Evolutionary conservation across 2,113 vertebrate genomes (phyloP), one percentile per base, ranked within the genome.

Genomic region (Bubo blakistoni): DNA sequence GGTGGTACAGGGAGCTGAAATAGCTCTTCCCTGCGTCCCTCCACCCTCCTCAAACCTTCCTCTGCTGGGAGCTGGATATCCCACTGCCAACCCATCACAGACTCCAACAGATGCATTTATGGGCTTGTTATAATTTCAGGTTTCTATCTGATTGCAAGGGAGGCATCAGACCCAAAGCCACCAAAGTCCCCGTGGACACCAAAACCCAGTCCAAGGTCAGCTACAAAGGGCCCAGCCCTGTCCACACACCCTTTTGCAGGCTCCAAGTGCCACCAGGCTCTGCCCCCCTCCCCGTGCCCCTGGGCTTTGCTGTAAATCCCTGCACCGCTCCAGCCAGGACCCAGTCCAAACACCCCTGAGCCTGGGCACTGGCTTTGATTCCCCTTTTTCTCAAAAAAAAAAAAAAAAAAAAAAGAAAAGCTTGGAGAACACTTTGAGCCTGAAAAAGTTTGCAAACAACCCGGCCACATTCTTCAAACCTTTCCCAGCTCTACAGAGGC

Each of bases 1-100:
- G 93, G 90, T 82, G 93, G 87, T 84, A 86, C 61, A 55, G 20
- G 83, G 58, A 94, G 80, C 93, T 34, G 59, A 93, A 94, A 94
- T 81, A 95, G 80, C 92, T 95, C 85, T 91, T 86, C 65, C 74
- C 40, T 67, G 13, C 30, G 32, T 77, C 83, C 51, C 55, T 92
- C 67, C 69, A 55, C 47, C 25, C 40, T 92, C 69, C 63, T 92
- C 63, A 76, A 81, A 51, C 67, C 57, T 46, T 59, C 61, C 65
- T 66, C 17, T 2, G 44, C 55, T 86, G 74, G 69, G 59, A 81
- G 32, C 58, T 47, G 69, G 92, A 14, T 71, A 71, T 27, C 90
- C 79, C 73, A 13, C 32, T 62, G 80, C 80, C 82, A 72, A 3
- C 58, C 58, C n/a, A 10, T 18, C 58, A 2, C 36, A 7, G 44